These are phyloP conservation scores for Choreutis nemorana DNA, from an alignment of 2,888 invertebrate species.

Conservation along the genomic window DNA sequence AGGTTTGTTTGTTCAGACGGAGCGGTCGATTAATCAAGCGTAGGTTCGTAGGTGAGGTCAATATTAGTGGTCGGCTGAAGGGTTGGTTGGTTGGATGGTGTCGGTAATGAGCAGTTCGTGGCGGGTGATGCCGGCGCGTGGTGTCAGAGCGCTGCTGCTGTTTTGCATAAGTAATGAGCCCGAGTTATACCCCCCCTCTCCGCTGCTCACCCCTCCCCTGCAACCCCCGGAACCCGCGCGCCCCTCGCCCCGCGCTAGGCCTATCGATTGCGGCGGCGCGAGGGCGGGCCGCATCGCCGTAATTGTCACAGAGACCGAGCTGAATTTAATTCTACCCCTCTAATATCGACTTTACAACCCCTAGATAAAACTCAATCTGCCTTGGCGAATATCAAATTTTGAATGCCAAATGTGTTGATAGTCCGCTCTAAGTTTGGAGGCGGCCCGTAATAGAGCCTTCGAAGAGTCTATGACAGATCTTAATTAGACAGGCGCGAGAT, in stretches of 20 bases:
- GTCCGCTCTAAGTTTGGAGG: slow-evolving; percentile 60
- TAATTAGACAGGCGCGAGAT: slow-evolving; percentile 64
- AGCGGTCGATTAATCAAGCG: slow-evolving; percentile 23
- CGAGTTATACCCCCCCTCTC: slow-evolving; percentile 14
- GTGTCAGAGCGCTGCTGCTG: slow-evolving; percentile 36
- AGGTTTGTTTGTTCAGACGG: slow-evolving; percentile 6
- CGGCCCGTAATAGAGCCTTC: slow-evolving; percentile 64
- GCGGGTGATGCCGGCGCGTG: slow-evolving; percentile 20
- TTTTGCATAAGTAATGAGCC: slow-evolving; percentile 63
- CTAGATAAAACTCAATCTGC: slow-evolving; percentile 39
- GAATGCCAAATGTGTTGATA: slow-evolving; percentile 57
- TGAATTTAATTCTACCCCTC: slow-evolving; percentile 42
- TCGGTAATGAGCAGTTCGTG: slow-evolving; percentile 9
- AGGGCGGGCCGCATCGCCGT: slow-evolving; percentile 61
- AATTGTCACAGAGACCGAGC: slow-evolving; percentile 59
- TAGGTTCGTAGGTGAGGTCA: slow-evolving; percentile 17
- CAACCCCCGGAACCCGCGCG: slow-evolving; percentile 42
- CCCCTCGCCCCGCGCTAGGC: slow-evolving; percentile 70
- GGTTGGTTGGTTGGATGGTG: slow-evolving; percentile 4
- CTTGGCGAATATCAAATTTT: slow-evolving; percentile 28
- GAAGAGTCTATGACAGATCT: slow-evolving; percentile 64
- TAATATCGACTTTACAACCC: slow-evolving; percentile 51
- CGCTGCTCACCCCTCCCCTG: slow-evolving; percentile 25
- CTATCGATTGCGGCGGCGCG: slow-evolving; percentile 75
- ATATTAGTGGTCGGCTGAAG: slow-evolving; percentile 14